Base-by-base conservation (phyloP, 1,140 invertebrate species). In the Psix sp. region DNA sequence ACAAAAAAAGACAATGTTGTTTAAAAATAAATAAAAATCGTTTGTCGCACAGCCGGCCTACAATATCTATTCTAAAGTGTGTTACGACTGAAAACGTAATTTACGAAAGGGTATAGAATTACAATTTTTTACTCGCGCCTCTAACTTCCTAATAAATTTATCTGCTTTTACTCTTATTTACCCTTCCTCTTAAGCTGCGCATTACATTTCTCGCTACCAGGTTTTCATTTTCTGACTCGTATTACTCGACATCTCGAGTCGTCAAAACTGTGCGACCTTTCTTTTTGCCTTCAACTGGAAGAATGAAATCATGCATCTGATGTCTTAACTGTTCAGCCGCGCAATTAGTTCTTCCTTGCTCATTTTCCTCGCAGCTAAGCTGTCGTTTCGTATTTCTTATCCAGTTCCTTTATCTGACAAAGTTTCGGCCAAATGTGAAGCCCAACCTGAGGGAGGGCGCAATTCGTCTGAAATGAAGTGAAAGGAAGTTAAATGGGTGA, bases 291-390 rank as follows among this genome's bases (percentile, higher is more conserved):
- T 39, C 15, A 13, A 5, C 18, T 39, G 39, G 49, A 52, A 45
- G 3, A 33, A 5, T 33, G 21, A 24, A 24, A 24, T 24, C 45
- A 18, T 36, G 63, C 18, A 48, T 60, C 56, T 56, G 62, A 57
- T 68, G 56, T 66, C 63, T 74, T 62, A 57, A 60, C 46, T n/a
- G n/a, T 48, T 52, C 36, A 39, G 3, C 24, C 26, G 46, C 40
- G 66, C 71, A 74, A 74, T 74, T 74, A 66, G 62, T 74, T 29
- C 54, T 49, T 57, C 49, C 46, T 21, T 18, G 43, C 49, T 63
- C 56, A 57, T 68, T 67, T 74, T 62, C 62, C 56, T 39, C 31
- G 51, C 59, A 52, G 42, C 59, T 46, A 42, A 71, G 16, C 49
- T 39, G 54, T 48, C 60, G 54, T 66, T 33, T 63, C 57, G 31